These are phyloP conservation scores for Eulithis prunata DNA, from an alignment of 2,888 invertebrate genomes.

Conservation along the genomic window DNA sequence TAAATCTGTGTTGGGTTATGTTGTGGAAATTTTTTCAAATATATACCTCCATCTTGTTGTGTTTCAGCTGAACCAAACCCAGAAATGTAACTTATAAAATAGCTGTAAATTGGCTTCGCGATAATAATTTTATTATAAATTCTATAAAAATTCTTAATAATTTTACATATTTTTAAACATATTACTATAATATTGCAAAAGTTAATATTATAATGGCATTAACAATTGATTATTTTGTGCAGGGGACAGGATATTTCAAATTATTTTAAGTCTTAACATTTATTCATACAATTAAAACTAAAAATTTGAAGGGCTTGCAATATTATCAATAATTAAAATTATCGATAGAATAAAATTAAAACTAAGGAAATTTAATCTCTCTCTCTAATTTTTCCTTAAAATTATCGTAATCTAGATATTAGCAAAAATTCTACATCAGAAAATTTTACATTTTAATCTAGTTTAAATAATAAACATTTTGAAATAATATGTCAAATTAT, in stretches of 20 bases:
- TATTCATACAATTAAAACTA: neutral
- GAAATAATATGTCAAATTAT: neutral
- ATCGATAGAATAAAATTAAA: neutral
- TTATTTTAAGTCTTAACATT: neutral
- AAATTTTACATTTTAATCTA: too few relatives aligned
- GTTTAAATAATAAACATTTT: too few relatives aligned
- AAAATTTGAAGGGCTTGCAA: neutral
- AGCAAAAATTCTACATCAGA: neutral
- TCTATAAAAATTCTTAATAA: neutral
- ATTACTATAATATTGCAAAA: neutral
- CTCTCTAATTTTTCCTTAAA: neutral
- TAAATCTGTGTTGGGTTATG: too few relatives aligned
- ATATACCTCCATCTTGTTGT: too few relatives aligned
- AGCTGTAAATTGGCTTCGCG: slow-evolving; percentile 16
- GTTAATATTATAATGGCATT: too few relatives aligned
- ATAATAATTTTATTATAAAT: slow-evolving; percentile 9
- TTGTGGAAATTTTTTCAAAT: too few relatives aligned
- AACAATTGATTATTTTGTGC: slow-evolving; percentile 11
- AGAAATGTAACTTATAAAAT: too few relatives aligned
- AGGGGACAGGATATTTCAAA: slow-evolving; percentile 18
- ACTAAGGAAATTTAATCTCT: neutral
- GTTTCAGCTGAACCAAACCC: too few relatives aligned
- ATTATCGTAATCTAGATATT: neutral
- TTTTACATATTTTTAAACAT: neutral
- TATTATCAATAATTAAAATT: neutral